Evolutionary conservation across 2,888 invertebrate species (phyloP), one percentile per base, ranked within the genome.

Genomic region (Athripsodes cinereus): DNA sequence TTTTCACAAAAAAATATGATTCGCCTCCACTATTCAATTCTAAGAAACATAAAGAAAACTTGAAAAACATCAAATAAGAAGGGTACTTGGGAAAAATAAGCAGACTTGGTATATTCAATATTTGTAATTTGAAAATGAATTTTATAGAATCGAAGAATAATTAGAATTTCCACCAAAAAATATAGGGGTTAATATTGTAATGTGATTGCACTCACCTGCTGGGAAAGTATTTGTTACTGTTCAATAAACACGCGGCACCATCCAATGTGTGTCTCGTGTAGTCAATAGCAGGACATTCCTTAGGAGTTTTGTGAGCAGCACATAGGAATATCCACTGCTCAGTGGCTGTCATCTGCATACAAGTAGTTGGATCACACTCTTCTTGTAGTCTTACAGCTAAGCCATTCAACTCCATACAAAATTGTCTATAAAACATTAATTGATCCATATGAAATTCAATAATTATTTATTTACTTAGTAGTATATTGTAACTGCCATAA

Each of bases 261-360:
- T 99, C 99, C 63, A 99, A 80, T 47, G 99, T 99, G 72, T 99
- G 99, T 66, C 99, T 83, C 1, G 98, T 99, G 70, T 99, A 99
- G 76, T 99, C 98, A 72, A 99, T 99, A 55, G 99, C 99, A 58
- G 98, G 95, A 75, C 99, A 99, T 83, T 99, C 99, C 75, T 99
- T 99, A 44, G 99, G 99, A 63, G 98, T 98, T 82, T 99, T 99
- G 74, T 99, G 99, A 46, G 99, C 98, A 59, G 99, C 99, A 81
- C 99, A 99, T 55, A 99, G 79, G 75, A 99, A 99, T 74, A 99
- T 99, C 99, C 99, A 99, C 71, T 99, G 98, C 75, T 99, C 98
- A 22, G 99, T 99, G 26, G 99, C 99, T 48, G 98, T 99, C 99
- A 99, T 99, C 78, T 99, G 98, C 61, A 92, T 94, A 74, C 99